These are phyloP conservation scores for Capricornis sumatraensis DNA, from an alignment of 2,113 vertebrate genomes.

Conservation along the genomic window DNA sequence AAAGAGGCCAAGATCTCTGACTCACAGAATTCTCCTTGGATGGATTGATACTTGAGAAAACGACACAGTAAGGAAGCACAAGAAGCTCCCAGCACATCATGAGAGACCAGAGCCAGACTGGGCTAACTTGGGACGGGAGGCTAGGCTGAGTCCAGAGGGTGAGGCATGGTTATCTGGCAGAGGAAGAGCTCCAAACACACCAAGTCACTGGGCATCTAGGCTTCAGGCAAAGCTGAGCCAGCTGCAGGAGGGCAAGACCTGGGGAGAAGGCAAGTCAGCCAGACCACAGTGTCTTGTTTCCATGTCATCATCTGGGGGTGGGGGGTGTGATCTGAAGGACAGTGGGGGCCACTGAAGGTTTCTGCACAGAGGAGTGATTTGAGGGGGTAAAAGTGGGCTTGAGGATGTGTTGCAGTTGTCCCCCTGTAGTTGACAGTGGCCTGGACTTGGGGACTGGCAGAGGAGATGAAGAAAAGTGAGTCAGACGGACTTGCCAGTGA, in stretches of 20 bases:
- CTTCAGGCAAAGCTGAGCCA: not conserved
- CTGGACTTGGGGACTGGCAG: not conserved
- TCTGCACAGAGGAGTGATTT: not conserved
- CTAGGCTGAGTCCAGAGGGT: not conserved
- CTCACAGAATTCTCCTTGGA: not conserved
- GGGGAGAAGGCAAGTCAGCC: not conserved
- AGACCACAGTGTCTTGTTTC: not conserved
- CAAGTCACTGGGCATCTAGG: not conserved
- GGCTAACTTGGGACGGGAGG: not conserved
- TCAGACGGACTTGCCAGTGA: not conserved
- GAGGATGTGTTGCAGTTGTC: not conserved
- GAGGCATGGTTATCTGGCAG: not conserved
- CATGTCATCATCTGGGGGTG: accelerated
- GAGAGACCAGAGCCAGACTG: not conserved
- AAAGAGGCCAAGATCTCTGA: not conserved
- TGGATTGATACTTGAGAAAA: not conserved
- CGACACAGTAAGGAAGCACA: not conserved
- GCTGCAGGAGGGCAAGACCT: not conserved
- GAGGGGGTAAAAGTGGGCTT: not conserved
- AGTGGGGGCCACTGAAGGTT: not conserved
- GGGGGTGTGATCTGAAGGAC: not conserved
- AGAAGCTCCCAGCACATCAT: not conserved
- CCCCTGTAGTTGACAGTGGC: not conserved
- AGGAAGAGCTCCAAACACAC: not conserved
- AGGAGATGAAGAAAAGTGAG: not conserved